These are phyloP conservation scores for Amorpha juglandis DNA, from an alignment of 2,888 invertebrate species.

Conservation along the genomic window DNA sequence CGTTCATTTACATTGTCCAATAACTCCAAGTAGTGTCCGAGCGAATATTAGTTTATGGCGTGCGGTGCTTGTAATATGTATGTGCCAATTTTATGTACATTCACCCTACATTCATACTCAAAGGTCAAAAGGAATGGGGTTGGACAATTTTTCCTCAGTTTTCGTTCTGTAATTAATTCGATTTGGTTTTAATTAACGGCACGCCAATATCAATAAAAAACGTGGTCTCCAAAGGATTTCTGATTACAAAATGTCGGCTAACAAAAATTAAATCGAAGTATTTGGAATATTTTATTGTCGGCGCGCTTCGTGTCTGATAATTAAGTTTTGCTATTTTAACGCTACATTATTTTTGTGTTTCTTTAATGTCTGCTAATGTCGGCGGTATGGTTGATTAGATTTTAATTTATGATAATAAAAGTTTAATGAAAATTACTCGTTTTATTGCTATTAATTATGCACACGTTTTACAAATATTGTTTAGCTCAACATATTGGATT, in stretches of 20 bases:
- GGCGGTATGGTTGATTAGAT: slow-evolving; percentile 33
- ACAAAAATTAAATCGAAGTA: slow-evolving; percentile 49
- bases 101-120: slow-evolving; percentile 43
- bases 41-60: slow-evolving; percentile 82
- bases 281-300: slow-evolving; percentile 43
- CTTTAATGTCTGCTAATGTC: slow-evolving; percentile 27
- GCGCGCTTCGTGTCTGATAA: slow-evolving; percentile 2
- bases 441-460: slow-evolving; percentile 31
- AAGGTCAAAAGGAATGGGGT: slow-evolving; percentile 52
- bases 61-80: slow-evolving; percentile 58
- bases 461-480: slow-evolving; percentile 30
- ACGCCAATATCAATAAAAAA: slow-evolving; percentile 77
- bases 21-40: slow-evolving; percentile 84
- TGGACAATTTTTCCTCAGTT: slow-evolving; percentile 70
- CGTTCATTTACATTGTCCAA: slow-evolving; percentile 86
- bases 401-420: slow-evolving; percentile 32
- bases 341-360: slow-evolving; percentile 21
- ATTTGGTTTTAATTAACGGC: slow-evolving; percentile 79
- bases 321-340: slow-evolving; percentile 24
- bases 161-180: slow-evolving; percentile 74
- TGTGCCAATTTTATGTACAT: slow-evolving; percentile 43
- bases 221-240: slow-evolving; percentile 72
- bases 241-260: slow-evolving; percentile 65
- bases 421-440: slow-evolving; percentile 29
- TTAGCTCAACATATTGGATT: slow-evolving; percentile 25